Conservation (phyloP, 2,797 vertebrate genomes). For the Lindbergichthys nudifrons region DNA sequence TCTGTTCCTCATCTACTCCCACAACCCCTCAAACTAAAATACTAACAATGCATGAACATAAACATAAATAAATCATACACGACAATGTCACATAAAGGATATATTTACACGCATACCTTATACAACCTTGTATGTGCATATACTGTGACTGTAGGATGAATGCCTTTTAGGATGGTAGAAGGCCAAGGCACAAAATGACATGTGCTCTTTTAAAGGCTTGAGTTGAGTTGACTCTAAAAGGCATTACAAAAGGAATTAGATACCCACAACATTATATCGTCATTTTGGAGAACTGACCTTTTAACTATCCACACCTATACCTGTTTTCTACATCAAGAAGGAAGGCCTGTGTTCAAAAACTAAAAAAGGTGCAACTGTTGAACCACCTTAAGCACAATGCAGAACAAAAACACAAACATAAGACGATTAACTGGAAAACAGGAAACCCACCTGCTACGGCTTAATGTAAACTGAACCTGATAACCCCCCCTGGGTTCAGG, state of each 20-base stretch:
- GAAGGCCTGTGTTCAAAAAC: not conserved
- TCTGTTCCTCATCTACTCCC: not conserved
- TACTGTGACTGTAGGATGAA: not conserved
- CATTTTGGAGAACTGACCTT: not conserved
- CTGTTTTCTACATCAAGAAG: not conserved
- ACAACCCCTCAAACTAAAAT: not conserved
- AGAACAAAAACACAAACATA: conserved; percentile 23
- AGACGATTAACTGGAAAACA: conserved; percentile 53
- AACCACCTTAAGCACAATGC: conserved; percentile 3
- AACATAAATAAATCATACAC: not conserved
- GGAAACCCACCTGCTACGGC: conserved; percentile 53
- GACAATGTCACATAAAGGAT: not conserved
- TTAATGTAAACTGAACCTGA: conserved; percentile 48
- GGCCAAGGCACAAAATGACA: too few species aligned
- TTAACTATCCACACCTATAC: not conserved
- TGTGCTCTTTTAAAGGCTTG: too few species aligned
- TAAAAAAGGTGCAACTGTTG: not conserved
- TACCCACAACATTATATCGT: not conserved
- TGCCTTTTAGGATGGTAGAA: not conserved
- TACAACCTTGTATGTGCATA: not conserved
- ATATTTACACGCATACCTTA: not conserved
- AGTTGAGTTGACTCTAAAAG: too few species aligned
- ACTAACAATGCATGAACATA: not conserved
- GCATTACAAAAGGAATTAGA: not conserved
- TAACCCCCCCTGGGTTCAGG: conserved; percentile 1